A percentile compares a stretch with the other conserved stretches of the same genome.
phyloP scores from a whole-genome alignment of 2,797 vertebrate genomes.

The Mycteria americana region DNA sequence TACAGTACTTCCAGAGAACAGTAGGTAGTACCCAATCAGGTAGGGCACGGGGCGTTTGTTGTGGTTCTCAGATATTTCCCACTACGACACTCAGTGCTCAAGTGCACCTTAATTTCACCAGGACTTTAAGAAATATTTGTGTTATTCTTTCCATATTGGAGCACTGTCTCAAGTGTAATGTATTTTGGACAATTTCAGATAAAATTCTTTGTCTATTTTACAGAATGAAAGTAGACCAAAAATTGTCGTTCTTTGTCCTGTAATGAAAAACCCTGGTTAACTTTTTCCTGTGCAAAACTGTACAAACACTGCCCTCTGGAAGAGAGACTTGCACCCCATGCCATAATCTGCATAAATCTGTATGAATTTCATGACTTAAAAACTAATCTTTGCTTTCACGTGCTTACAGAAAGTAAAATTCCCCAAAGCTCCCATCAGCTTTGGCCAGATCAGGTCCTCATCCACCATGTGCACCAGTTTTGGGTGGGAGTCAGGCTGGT shows the following conservation, averaged over 20 bases:
- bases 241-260: neutral
- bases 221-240: neutral
- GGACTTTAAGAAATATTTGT: neutral
- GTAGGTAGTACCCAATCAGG: neutral
- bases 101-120: neutral
- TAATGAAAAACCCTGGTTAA: neutral
- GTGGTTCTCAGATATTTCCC: neutral
- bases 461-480: accelerated
- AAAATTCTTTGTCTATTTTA: neutral
- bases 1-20: neutral
- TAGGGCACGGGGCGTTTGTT: neutral
- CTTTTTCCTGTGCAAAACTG: neutral
- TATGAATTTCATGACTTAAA: neutral
- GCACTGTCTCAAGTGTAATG: neutral
- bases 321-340: neutral
- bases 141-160: neutral
- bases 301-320: neutral
- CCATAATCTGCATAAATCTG: neutral
- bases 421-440: neutral
- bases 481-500: neutral
- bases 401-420: neutral
- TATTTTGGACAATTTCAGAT: neutral
- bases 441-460: neutral
- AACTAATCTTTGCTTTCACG: neutral
- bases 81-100: neutral